phyloP scores from a whole-genome alignment of 2,888 invertebrate species.

The Penaeus monodon region DNA sequence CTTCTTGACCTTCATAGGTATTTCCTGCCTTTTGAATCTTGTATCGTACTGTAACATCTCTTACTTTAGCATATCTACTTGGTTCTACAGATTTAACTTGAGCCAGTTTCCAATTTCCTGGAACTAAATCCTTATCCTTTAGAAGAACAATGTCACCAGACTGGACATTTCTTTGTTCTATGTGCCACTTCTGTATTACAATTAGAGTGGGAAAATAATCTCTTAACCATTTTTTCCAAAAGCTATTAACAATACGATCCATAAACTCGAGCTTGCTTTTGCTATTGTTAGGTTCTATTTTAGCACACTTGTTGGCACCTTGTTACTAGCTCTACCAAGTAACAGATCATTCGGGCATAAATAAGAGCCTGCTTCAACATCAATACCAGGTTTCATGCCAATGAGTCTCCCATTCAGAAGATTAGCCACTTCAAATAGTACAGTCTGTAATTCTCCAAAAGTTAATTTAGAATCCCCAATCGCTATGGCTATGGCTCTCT shows the following conservation, averaged over 20 bases:
- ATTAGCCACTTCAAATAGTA: constrained; percentile 23
- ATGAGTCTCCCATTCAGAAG: constrained; percentile 37
- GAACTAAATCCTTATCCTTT: too few species aligned
- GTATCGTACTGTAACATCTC: too few species aligned
- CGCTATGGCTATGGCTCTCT: constrained; percentile 3
- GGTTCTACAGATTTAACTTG: too few species aligned
- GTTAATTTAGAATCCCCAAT: constrained; percentile 31
- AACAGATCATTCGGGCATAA: constrained; percentile 35
- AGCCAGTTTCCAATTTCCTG: too few species aligned
- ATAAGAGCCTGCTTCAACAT: constrained; percentile 19
- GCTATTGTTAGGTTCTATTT: too few species aligned
- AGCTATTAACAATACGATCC: background rate
- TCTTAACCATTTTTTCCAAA: background rate
- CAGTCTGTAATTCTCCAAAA: constrained; percentile 39
- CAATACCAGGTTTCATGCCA: constrained; percentile 36
- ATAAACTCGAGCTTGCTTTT: background rate
- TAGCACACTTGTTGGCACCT: background rate
- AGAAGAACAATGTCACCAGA: too few species aligned
- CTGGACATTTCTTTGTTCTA: background rate
- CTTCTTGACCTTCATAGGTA: too few species aligned
- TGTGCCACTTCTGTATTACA: constrained; percentile 15
- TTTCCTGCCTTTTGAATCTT: too few species aligned
- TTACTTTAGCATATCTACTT: too few species aligned
- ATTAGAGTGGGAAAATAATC: constrained; percentile 11
- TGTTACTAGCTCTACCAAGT: constrained; percentile 3